Evolutionary conservation across 2,888 invertebrate genomes (phyloP).

Genomic region (Diaperis boleti): DNA sequence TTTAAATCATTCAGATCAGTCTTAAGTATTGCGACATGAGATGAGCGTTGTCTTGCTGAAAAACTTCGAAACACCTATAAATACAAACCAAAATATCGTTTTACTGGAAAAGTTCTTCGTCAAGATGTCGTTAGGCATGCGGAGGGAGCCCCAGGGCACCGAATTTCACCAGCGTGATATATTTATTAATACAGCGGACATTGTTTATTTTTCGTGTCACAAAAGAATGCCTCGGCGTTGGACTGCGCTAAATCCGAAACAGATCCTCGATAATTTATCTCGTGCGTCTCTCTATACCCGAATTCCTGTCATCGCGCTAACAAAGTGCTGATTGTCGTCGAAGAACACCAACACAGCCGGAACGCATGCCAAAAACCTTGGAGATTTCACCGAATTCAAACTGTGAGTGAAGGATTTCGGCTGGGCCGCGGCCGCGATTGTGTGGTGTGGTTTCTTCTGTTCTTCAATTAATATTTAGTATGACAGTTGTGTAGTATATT

Average conservation of each 20-base stretch:
- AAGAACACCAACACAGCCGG: conserved; percentile 17
- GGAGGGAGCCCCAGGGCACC: conserved; percentile 13
- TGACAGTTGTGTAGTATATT: too few species aligned
- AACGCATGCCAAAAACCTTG: conserved; percentile 26
- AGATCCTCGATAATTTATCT: conserved; percentile 7
- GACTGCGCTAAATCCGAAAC: conserved; percentile 14
- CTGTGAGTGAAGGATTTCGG: conserved; percentile 27
- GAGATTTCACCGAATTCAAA: conserved; percentile 20
- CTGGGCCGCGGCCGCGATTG: too few species aligned
- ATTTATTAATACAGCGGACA: conserved; percentile 39
- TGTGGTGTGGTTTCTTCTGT: too few species aligned
- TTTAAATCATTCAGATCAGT: too few species aligned
- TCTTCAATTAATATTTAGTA: too few species aligned
- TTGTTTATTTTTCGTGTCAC: conserved; percentile 37
- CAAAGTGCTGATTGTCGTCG: conserved; percentile 17
- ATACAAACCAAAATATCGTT: too few species aligned
- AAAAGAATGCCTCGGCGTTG: conserved; percentile 35
- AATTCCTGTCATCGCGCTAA: conserved; percentile 19
- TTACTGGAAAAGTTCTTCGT: too few species aligned
- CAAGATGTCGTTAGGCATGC: too few species aligned
- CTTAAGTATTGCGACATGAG: too few species aligned
- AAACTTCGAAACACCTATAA: too few species aligned
- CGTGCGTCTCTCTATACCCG: conserved; percentile 5
- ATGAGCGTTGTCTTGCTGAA: too few species aligned
- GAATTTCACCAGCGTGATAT: conserved; percentile 38